phyloP scores from a whole-genome alignment of 2,888 invertebrate genomes.

The Drosophila subquinaria region DNA sequence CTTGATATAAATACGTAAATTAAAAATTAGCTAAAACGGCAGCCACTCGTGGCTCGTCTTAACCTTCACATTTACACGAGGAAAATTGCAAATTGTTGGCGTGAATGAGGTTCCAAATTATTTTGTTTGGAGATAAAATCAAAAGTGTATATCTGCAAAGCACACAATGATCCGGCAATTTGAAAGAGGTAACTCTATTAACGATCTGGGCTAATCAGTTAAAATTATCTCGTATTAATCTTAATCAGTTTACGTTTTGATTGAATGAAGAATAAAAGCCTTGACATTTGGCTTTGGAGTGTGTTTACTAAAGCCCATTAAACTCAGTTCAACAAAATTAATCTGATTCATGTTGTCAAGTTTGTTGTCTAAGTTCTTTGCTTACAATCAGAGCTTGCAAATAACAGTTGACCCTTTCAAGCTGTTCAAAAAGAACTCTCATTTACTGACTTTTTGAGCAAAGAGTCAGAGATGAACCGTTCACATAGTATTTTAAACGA shows the following conservation, averaged over 20 bases:
- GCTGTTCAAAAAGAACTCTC: no score
- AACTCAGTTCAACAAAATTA: background rate
- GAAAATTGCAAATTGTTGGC: slow-evolving; percentile 30
- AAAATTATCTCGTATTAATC: slow-evolving; percentile 27
- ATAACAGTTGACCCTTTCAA: no score
- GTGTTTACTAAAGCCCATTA: background rate
- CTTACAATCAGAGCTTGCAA: no score
- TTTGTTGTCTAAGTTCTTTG: slow-evolving; percentile 15
- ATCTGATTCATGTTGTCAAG: slow-evolving; percentile 1
- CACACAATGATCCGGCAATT: slow-evolving; percentile 31
- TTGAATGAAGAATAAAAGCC: slow-evolving; percentile 14
- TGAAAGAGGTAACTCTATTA: slow-evolving; percentile 21
- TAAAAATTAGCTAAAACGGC: slow-evolving; percentile 66
- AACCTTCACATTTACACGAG: slow-evolving; percentile 68
- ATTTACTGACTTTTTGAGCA: no score
- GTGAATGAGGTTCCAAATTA: slow-evolving; percentile 33
- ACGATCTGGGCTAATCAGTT: slow-evolving; percentile 44
- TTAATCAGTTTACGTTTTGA: slow-evolving; percentile 17
- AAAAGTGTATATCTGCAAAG: slow-evolving; percentile 10
- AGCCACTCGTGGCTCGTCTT: slow-evolving; percentile 19
- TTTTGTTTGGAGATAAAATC: slow-evolving; percentile 26
- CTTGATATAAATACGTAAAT: slow-evolving; percentile 62
- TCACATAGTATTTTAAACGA: no score
- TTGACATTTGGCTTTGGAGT: slow-evolving; percentile 37
- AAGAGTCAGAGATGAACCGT: no score